Conservation (phyloP, 2,888 invertebrate species). For the Argyra leucocephala region DNA sequence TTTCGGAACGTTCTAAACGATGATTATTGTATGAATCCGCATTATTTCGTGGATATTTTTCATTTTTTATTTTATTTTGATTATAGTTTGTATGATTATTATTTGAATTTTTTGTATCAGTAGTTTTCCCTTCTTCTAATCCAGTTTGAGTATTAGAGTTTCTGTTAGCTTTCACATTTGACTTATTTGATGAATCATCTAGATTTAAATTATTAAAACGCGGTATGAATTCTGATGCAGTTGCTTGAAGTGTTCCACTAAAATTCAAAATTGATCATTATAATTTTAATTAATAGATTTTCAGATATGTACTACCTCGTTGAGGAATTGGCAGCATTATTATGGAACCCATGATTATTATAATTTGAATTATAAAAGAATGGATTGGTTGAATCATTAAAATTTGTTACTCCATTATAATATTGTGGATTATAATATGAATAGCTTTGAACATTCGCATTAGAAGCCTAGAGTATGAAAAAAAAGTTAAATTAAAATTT, state of each 20-base stretch:
- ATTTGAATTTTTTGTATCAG: conserved; percentile 9
- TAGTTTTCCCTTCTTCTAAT: conserved; percentile 8
- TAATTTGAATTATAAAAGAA: conserved; percentile 19
- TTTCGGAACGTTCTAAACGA: background rate
- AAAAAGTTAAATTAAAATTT: no score
- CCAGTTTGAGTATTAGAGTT: background rate
- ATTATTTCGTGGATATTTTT: background rate
- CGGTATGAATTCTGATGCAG: conserved; percentile 41
- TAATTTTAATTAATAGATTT: background rate
- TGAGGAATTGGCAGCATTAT: conserved; percentile 19
- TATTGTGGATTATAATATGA: background rate
- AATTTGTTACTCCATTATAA: background rate
- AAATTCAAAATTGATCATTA: background rate
- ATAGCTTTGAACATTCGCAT: background rate
- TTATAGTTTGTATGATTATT: background rate
- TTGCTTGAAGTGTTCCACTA: conserved; percentile 22
- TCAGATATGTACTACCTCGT: conserved; percentile 19
- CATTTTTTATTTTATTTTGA: background rate
- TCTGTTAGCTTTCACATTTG: background rate
- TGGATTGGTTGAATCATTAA: conserved; percentile 6
- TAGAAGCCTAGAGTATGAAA: background rate
- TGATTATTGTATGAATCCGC: background rate
- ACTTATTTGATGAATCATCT: conserved; percentile 18
- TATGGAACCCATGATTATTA: conserved; percentile 27
- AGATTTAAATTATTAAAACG: conserved; percentile 34